Conservation (phyloP, 2,888 invertebrate genomes). For the Maniola hyperantus region DNA sequence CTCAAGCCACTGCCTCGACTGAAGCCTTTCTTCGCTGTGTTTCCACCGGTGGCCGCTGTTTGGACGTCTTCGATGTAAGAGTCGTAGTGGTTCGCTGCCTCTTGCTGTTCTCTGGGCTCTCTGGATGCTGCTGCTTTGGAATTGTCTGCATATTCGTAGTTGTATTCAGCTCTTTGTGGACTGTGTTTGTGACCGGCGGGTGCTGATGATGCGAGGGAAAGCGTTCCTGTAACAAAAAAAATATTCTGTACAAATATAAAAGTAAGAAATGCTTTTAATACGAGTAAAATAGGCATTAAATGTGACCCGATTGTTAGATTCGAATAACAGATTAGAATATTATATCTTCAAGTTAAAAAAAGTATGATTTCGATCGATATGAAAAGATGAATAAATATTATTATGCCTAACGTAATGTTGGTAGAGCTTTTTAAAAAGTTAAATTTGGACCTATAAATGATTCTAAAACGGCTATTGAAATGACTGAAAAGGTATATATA, state of each 20-base stretch:
- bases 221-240: conserved; percentile 51
- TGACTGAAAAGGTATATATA: no score
- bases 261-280: no score
- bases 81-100: conserved; percentile 76
- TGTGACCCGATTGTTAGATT: no score
- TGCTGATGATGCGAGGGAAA: conserved; percentile 57
- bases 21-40: conserved; percentile 75
- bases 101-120: conserved; percentile 63
- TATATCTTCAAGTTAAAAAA: no score
- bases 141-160: conserved; percentile 68
- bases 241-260: neutral
- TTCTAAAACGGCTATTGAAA: no score
- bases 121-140: conserved; percentile 52
- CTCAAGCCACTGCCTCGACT: conserved; percentile 88
- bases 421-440: no score
- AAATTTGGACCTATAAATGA: no score
- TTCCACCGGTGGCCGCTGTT: conserved; percentile 61
- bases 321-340: no score
- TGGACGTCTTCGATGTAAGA: conserved; percentile 73
- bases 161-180: conserved; percentile 61
- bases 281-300: no score
- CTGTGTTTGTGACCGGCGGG: conserved; percentile 53
- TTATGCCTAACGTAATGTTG: no score
- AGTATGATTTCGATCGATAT: no score
- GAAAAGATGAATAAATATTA: no score